Base-by-base conservation (phyloP, 2,888 invertebrate species). In the Deilephila elpenor region DNA sequence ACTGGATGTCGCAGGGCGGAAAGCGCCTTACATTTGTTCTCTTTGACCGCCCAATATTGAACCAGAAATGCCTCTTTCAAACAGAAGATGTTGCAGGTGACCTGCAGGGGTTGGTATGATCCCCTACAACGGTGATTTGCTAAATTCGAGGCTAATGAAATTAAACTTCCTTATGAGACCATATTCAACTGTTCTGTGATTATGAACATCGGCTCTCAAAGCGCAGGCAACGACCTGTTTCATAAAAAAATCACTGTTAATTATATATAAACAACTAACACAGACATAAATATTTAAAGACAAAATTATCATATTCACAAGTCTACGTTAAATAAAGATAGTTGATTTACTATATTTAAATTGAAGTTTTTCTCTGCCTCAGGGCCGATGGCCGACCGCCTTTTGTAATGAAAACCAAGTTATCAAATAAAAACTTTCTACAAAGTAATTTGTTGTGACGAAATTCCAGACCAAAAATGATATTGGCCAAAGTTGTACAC, bases 361-460 rank as follows among this genome's bases (percentile, higher is more conserved):
- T 51, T 61, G 29, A 29, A 51, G 44, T 67, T 67, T 67, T 67
- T 25, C 51, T 29, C 51, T 17, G 67, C 44, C 44, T 44, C 29
- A 25, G 37, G 44, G 34, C 60, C 71, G 60, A 71, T 29, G 60
- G 19, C 60, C 71, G 34, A 59, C 59, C 72, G 64, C 19, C 59
- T 73, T 64, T 70, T 29, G 7, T 77, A 81, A 82, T 82, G 78
- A 75, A 74, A 59, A 71, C 70, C 14, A 76, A 81, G 75, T 80
- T 78, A 71, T 77, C 76, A 74, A 81, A 82, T 81, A 80, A 82
- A 81, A 82, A 82, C 74, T 73, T 80, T 73, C 37, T 19, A 76
- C 75, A 74, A 75, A 77, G 44, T 53, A 71, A 80, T 81, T 80
- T 78, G 73, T 73, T 72, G 71, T 75, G 37, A 67, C 53, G 29